Evolutionary conservation across 1,140 invertebrate species (phyloP), one percentile per base, ranked within the genome.

Genomic region (Mycetomoellerius zeteki): DNA sequence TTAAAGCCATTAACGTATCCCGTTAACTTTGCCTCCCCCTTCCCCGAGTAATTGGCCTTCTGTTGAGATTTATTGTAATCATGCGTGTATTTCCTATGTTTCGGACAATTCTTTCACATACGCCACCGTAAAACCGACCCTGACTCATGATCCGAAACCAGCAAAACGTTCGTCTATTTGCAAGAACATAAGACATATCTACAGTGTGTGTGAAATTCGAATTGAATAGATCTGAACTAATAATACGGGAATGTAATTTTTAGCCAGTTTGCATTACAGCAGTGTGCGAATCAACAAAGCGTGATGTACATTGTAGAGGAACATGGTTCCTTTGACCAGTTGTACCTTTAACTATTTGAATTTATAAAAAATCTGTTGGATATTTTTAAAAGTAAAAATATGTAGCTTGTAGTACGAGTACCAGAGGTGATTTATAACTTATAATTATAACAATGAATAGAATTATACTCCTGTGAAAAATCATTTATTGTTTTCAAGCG

Each of bases 51-150:
- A 91, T 91, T 91, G 90, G 80, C 87, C 87, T 86, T 75, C 87
- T 77, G 87, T 91, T 89, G 85, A 91, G 89, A 91, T 91, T 91
- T 91, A 91, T 91, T 71, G 89, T 89, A 91, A 91, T 89, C 87
- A 91, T 78, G 81, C 90, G 62, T 88, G 76, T 77, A 72, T 87
- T 27, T 69, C 72, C 76, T 85, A 50, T 24, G 43, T 10, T 30
- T 21, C 54, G 47, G 47, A n/a, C n/a, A 43, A 62, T 69, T 73
- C 72, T 90, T 86, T 88, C 37, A 30, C 78, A 14, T 67, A 14
- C 37, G 62, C 60, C 5, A 58, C 1, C 43, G 33, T 85, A 62
- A 73, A 64, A 86, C 77, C 60, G 43, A 30, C 10, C 16, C n/a
- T 54, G 30, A 27, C 47, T 27, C 54, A 27, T 54, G 21, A 47